phyloP scores from a whole-genome alignment of 92 coral and sea anemone genomes.

The Plumapathes pennacea region DNA sequence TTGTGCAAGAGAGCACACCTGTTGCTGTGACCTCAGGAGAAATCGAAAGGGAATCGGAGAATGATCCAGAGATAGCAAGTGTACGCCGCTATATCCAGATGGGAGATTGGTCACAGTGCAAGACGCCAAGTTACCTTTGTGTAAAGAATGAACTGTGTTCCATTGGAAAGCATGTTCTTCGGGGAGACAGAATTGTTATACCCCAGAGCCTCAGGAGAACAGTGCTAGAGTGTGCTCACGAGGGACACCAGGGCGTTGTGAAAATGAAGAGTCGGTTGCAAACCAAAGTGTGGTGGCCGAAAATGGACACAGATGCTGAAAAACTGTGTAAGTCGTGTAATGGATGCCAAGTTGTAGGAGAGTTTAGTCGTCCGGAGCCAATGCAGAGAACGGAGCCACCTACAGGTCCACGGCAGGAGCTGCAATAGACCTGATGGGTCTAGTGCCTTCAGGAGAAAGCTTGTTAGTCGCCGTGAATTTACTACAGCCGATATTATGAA shows the following conservation, averaged over 20 bases:
- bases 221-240: conserved; percentile 33
- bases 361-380: conserved; percentile 29
- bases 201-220: conserved; percentile 18
- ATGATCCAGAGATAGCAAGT: conserved; percentile 28
- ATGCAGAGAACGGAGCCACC: conserved; percentile 37
- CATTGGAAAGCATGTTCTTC: conserved; percentile 9
- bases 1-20: conserved; percentile 50
- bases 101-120: conserved; percentile 51
- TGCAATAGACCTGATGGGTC: conserved; percentile 18
- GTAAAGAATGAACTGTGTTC: conserved; percentile 43
- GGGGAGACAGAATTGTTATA: conserved; percentile 26
- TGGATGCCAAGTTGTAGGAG: conserved; percentile 41
- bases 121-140: conserved; percentile 19
- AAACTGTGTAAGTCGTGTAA: conserved; percentile 22
- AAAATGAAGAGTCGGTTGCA: conserved; percentile 33
- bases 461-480: conserved; percentile 38
- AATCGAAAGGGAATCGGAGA: conserved; percentile 56
- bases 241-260: conserved; percentile 50
- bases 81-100: conserved; percentile 7
- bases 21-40: conserved; percentile 44
- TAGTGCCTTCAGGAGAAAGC: conserved; percentile 22
- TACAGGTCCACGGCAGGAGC: conserved; percentile 20
- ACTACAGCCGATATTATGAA: conserved; percentile 31
- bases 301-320: conserved; percentile 33
- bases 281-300: conserved; percentile 50